Evolutionary conservation across 92 coral and sea anemone genomes (phyloP).

Genomic region (Zoanthus sansibaricus): DNA sequence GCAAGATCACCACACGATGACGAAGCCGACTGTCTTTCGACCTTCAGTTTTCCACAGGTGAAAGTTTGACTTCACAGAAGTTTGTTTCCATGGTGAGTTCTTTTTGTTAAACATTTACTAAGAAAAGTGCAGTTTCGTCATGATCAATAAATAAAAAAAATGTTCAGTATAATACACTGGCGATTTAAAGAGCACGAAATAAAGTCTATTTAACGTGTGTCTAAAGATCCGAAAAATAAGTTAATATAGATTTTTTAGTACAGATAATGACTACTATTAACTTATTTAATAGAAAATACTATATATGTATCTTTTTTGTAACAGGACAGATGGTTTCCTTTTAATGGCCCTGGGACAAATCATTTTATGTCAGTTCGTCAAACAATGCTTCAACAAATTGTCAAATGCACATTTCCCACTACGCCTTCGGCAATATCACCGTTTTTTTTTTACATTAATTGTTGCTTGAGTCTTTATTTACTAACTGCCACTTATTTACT

Average conservation of each 20-base stretch:
- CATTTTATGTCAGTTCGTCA: not conserved
- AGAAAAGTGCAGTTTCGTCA: not conserved
- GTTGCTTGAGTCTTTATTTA: not conserved
- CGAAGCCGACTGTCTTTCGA: not conserved
- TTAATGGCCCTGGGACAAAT: no score
- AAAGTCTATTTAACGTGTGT: not conserved
- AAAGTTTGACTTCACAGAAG: not conserved
- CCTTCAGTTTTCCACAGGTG: not conserved
- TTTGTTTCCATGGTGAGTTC: slow-evolving; percentile 14
- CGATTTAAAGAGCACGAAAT: not conserved
- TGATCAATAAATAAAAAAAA: not conserved
- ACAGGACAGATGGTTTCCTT: no score
- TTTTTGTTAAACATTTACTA: not conserved
- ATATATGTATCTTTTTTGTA: no score
- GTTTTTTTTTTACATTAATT: no score
- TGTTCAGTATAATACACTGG: no score
- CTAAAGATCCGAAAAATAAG: no score
- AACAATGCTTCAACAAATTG: not conserved
- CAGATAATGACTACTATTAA: no score
- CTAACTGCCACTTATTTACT: not conserved
- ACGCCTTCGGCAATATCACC: no score
- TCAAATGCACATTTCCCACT: no score
- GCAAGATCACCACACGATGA: not conserved
- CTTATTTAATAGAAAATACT: no score
- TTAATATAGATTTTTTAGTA: no score